These are phyloP conservation scores for Caenorhabditis sp. DNA, from an alignment of 2,888 invertebrate species.

Conservation along the genomic window DNA sequence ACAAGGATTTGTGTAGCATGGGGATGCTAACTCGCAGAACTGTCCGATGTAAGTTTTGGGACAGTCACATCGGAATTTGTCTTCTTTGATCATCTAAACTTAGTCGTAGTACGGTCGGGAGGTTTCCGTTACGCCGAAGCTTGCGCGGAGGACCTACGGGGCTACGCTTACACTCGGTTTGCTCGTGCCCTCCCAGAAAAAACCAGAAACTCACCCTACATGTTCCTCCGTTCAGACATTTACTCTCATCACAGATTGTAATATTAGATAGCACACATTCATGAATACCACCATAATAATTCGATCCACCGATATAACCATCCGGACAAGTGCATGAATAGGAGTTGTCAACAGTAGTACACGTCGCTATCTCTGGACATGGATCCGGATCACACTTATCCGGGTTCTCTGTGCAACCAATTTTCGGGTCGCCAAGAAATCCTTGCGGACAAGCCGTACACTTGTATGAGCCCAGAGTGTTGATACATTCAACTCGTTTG, in stretches of 20 bases:
- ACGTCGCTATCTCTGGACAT: conserved; percentile 26
- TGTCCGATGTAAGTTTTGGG: conserved; percentile 46
- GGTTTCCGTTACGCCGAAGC: no score
- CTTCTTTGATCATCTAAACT: no score
- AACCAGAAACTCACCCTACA: conserved; percentile 37
- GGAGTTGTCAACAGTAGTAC: conserved; percentile 15
- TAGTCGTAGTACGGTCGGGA: no score
- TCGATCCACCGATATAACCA: conserved; percentile 57
- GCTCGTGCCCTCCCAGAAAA: no score
- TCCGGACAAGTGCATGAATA: conserved; percentile 47
- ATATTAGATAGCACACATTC: conserved; percentile 42
- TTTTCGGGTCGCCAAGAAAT: conserved; percentile 35
- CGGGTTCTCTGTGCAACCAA: conserved; percentile 18
- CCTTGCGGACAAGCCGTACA: conserved; percentile 86
- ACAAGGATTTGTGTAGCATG: conserved; percentile 35
- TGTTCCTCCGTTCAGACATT: conserved; percentile 60
- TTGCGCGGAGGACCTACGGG: no score
- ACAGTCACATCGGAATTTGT: conserved; percentile 52
- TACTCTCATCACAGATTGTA: conserved; percentile 37
- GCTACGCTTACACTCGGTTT: no score
- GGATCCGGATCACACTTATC: conserved; percentile 11
- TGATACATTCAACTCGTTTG: conserved; percentile 85
- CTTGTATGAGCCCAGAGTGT: conserved; percentile 84
- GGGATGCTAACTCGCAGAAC: conserved; percentile 32
- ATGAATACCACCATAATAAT: conserved; percentile 36